phyloP scores from a whole-genome alignment of 2,113 vertebrate genomes.

The Gymnogyps californianus region DNA sequence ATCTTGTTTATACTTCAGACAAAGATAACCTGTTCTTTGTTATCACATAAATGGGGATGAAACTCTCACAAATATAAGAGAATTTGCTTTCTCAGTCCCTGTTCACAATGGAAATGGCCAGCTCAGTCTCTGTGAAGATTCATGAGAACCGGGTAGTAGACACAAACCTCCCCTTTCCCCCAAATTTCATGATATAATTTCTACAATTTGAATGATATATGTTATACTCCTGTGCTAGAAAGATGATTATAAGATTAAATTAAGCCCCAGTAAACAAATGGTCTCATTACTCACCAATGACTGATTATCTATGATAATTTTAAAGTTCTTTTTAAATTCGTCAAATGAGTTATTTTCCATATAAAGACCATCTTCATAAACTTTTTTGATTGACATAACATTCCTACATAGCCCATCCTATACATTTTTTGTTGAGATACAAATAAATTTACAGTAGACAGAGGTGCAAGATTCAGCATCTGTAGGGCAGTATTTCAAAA shows the following conservation, averaged over 20 bases:
- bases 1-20: background rate
- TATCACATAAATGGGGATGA: slow-evolving; percentile 13
- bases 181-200: background rate
- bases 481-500: slow-evolving; percentile 10
- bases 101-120: slow-evolving; percentile 50
- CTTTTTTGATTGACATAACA: background rate
- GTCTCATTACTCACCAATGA: background rate
- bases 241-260: background rate
- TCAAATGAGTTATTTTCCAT: background rate
- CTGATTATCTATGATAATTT: background rate
- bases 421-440: slow-evolving; percentile 6
- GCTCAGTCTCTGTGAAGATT: slow-evolving; percentile 29
- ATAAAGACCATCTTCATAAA: background rate
- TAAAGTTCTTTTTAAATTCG: background rate
- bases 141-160: slow-evolving; percentile 40
- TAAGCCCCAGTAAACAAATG: background rate
- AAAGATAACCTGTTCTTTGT: background rate
- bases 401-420: background rate
- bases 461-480: slow-evolving; percentile 4
- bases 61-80: slow-evolving; percentile 20
- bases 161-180: slow-evolving; percentile 30
- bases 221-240: background rate
- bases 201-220: background rate
- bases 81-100: slow-evolving; percentile 40
- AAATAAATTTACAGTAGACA: slow-evolving; percentile 24